Evolutionary conservation across 2,888 invertebrate genomes (phyloP), one percentile per base, ranked within the genome.

Genomic region (Drosophila neotestacea): DNA sequence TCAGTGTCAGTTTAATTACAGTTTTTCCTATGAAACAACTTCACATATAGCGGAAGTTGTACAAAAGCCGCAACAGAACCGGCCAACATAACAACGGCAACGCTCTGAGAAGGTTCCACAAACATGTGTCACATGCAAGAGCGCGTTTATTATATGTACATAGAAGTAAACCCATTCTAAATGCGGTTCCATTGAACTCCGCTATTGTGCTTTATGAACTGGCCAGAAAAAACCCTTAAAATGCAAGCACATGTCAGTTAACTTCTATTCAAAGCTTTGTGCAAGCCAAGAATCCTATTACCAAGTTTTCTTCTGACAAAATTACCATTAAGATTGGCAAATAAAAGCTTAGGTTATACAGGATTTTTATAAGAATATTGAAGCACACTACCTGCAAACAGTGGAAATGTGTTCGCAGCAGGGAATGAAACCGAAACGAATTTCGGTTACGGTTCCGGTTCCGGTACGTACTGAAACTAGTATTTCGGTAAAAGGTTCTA

Each of bases 1-100:
- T 47, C 54, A 41, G 64, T 46, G 67, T 74, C 67, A 69, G 87
- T 80, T 83, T 83, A 88, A 83, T 83, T 88, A 86, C 84, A 83
- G 71, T 73, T 85, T 80, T 79, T 88, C 48, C 74, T 48, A 71
- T 65, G 72, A 83, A 83, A 70, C 65, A 63, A 70, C 74, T 73
- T 77, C 74, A 85, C 82, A 75, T 72, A 73, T 83, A 83, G 89
- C 83, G 83, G 83, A 83, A 86, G 88, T 83, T 79, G 68, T 83
- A 86, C 81, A 83, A 88, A 88, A 83, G 87, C 89, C 86, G 86
- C 81, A 85, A 70, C 50, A 63, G 75, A 75, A 73, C 83, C 68
- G 73, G 80, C 86, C 67, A 62, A 60, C 42, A 52, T 38, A 63
- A 54, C 60, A 62, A 27, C 41, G 7, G 11, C 50, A 50, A 27